Base-by-base conservation (phyloP, 2,888 invertebrate species). In the Pelosia muscerda region DNA sequence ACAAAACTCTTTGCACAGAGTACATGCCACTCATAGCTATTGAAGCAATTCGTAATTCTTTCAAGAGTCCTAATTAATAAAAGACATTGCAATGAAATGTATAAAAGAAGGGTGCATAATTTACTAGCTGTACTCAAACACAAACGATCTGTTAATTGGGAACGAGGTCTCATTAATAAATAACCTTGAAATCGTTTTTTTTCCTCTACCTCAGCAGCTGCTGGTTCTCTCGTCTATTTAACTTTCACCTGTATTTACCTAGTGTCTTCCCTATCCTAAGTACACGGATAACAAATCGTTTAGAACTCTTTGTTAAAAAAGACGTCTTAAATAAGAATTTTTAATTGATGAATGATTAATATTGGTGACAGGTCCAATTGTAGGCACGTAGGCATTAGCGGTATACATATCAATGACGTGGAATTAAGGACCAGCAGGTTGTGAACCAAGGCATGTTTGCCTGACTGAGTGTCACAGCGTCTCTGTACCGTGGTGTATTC, bases 121-220 rank as follows among this genome's bases (percentile, higher is more conserved):
- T 61, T 25, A 61, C n/a, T 5, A 62, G 49, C 22, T 53, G 31
- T 31, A 53, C 62, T 53, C 15, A 13, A 28, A 62, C 26, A 4
- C n/a, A 62, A 62, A 31, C 49, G 49, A 53, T 62, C 62, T 31
- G 62, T 62, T 62, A 62, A 62, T 62, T 62, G 53, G 15, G 28
- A 53, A 53, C 19, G 62, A 53, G 28, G 28, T 53, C 53, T 61
- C 49, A 42, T 61, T 26, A 62, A 53, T 62, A 53, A 53, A 62
- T 62, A 62, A 62, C 26, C 28, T 62, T 53, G 49, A 53, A 26
- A 61, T 49, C 11, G 49, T 49, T 53, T 53, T 42, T 42, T 53
- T 62, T 23, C n/a, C n/a, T 49, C 8, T 19, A 6, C 19, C 42
- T 19, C 19, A 42, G 38, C 19, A 42, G 19, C 6, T 42, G 42